Conservation (phyloP, 2,888 invertebrate genomes). For the Acrobasis suavella region DNA sequence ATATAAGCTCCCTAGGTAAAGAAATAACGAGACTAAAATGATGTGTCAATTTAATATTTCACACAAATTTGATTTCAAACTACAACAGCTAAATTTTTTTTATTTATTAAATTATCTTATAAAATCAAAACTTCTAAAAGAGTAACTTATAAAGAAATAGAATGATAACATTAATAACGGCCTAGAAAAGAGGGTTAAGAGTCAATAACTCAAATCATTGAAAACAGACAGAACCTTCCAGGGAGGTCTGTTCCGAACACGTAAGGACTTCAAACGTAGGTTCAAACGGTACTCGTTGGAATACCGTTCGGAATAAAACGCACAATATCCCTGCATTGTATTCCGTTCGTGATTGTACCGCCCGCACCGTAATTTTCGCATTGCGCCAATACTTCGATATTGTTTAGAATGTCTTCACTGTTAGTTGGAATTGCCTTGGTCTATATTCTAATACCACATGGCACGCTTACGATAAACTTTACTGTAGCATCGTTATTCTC, state of each 20-base stretch:
- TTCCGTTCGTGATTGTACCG: constrained; percentile 18
- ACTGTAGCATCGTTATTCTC: background rate
- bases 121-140: too few relatives aligned
- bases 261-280: constrained; percentile 10
- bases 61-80: too few relatives aligned
- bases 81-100: too few relatives aligned
- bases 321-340: constrained; percentile 14
- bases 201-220: background rate
- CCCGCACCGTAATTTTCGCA: constrained; percentile 70
- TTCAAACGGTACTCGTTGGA: constrained; percentile 21
- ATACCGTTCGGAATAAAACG: constrained; percentile 15
- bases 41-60: too few relatives aligned
- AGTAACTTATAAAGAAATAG: too few relatives aligned
- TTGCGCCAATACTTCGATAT: constrained; percentile 74
- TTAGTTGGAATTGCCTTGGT: constrained; percentile 17
- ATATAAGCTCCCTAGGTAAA: too few relatives aligned
- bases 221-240: background rate
- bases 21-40: too few relatives aligned
- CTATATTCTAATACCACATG: constrained; percentile 7
- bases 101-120: too few relatives aligned
- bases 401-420: constrained; percentile 67
- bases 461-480: background rate
- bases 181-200: too few relatives aligned
- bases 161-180: too few relatives aligned
- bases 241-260: constrained; percentile 10